Evolutionary conservation across 2,113 vertebrate species (phyloP).

Genomic region (Holacanthus passer): DNA sequence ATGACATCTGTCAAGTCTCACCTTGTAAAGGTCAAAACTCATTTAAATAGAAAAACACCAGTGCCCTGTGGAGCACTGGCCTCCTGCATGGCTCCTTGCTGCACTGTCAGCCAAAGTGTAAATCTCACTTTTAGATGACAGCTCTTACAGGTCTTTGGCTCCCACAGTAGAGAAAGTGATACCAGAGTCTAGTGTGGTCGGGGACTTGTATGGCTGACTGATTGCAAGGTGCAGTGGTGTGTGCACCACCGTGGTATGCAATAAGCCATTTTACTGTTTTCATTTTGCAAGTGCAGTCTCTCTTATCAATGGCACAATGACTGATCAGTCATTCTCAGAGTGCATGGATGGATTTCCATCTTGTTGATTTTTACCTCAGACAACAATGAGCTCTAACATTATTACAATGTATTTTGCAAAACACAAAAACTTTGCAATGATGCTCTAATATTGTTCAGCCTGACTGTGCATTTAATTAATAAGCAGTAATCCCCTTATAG

Average conservation of each 20-base stretch:
- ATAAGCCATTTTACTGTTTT: neutral
- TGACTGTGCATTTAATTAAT: neutral
- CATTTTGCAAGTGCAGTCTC: neutral
- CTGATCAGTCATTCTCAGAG: neutral
- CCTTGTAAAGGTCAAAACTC: neutral
- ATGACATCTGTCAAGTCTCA: neutral
- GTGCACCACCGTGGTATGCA: neutral
- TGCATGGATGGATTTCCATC: neutral
- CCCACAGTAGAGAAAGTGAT: neutral
- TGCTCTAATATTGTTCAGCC: neutral
- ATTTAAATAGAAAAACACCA: neutral
- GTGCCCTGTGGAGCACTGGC: neutral
- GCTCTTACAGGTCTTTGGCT: conserved; percentile 12
- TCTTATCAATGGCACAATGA: neutral
- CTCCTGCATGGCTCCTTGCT: neutral
- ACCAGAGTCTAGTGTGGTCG: neutral
- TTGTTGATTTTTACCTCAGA: neutral
- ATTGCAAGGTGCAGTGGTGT: neutral
- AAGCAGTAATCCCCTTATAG: neutral
- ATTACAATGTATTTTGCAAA: neutral
- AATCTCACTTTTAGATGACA: conserved; percentile 15
- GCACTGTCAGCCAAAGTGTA: conserved; percentile 6
- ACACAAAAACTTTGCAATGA: neutral
- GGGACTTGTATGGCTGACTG: neutral
- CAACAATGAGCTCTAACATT: neutral